These are phyloP conservation scores for Ochropleura leucogaster DNA, from an alignment of 2,888 invertebrate species.

Conservation along the genomic window DNA sequence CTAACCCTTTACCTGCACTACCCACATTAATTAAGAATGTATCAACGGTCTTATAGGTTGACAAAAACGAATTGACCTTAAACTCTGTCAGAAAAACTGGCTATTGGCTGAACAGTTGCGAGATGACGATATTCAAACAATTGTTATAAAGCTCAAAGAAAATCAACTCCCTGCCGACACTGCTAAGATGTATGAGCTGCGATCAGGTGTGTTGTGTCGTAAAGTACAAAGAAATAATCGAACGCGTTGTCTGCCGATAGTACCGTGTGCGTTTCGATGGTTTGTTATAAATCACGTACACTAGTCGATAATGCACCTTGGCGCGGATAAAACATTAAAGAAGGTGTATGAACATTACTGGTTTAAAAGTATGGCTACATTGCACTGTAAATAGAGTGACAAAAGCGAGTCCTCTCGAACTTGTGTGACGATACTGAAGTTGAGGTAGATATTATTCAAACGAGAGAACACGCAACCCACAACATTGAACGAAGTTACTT, in stretches of 20 bases:
- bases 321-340: constrained; percentile 59
- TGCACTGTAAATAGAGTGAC: too few relatives aligned
- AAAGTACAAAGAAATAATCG: constrained; percentile 32
- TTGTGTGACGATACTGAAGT: background rate
- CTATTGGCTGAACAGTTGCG: constrained; percentile 42
- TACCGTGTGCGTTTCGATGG: constrained; percentile 65
- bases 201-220: constrained; percentile 13
- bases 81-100: constrained; percentile 25
- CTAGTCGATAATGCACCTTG: constrained; percentile 61
- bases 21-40: background rate
- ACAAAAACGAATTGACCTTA: constrained; percentile 11
- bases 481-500: background rate
- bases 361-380: too few relatives aligned
- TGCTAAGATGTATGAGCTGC: constrained; percentile 24
- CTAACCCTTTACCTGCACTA: constrained; percentile 5
- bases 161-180: constrained; percentile 1
- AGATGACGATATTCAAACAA: constrained; percentile 24
- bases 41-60: background rate
- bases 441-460: background rate
- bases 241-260: constrained; percentile 56
- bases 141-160: constrained; percentile 1
- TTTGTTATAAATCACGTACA: constrained; percentile 67
- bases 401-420: too few relatives aligned
- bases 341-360: too few relatives aligned
- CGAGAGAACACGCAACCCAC: constrained; percentile 1